Base-by-base conservation (phyloP, 2,888 invertebrate genomes). In the Napeogenes sylphis region DNA sequence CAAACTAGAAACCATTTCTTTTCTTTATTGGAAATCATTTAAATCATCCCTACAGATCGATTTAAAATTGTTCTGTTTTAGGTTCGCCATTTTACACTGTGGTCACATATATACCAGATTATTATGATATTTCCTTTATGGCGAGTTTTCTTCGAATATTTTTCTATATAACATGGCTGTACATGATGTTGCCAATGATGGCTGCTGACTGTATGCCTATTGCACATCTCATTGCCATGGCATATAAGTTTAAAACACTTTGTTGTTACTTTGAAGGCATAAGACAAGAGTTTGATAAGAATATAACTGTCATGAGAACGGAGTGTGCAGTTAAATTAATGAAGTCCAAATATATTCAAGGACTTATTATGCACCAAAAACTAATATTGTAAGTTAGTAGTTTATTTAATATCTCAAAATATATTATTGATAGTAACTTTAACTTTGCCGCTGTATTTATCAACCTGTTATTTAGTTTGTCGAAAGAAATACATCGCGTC, bases 131-230 rank as follows among this genome's bases (percentile, higher is more conserved):
- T 8, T 82, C 88, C 2, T 62, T 60, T 8, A 58, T 70, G 2
- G 85, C 87, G 4, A 77, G 77, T 56, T 71, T 72, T 57, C 73
- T 83, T 56, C 82, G 87, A 33, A 73, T 86, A 56, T 85, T 87
- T 61, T 89, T 89, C 71, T 87, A 87, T 68, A 61, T 81, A 8
- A 86, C 83, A 2, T 89, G 87, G 87, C 57, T 86, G 45, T 87
- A 87, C 63, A 85, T 88, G 87, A 89, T 88, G 89, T 71, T 87
- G 3, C 87, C 87, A 0, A 88, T 89, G 88, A 85, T 89, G 82
- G 81, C 85, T 2, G 82, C 84, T 0, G 89, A 89, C 72, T 86
- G 87, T 64, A 76, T 87, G 83, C 86, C 88, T 0, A 88, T 88
- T 62, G 76, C 81, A 5, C 86, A 88, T 68, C 79, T 89, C 38